These are phyloP conservation scores for Leucopsar rothschildi DNA, from an alignment of 2,113 vertebrate genomes.

Conservation along the genomic window DNA sequence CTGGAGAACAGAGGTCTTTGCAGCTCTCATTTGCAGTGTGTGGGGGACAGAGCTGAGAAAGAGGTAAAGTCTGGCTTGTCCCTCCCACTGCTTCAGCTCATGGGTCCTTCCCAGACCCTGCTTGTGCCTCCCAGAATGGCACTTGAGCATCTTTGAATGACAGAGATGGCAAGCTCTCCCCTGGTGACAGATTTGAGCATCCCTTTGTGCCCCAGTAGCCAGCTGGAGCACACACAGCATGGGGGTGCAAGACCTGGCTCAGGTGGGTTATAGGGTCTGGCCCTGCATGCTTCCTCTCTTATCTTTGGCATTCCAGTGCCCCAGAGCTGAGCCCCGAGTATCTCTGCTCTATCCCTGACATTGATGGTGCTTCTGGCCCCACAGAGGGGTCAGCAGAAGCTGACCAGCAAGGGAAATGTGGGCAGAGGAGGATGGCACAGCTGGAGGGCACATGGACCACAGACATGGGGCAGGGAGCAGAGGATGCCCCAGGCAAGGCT, in stretches of 20 bases:
- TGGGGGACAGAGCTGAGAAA: background rate
- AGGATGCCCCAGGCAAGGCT: background rate
- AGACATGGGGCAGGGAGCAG: background rate
- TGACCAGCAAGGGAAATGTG: background rate
- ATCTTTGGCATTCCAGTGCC: background rate
- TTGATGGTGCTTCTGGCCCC: background rate
- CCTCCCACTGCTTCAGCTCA: background rate
- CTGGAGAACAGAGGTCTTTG: background rate
- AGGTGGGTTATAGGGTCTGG: background rate
- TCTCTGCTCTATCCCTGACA: background rate
- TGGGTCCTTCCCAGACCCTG: background rate
- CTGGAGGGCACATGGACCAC: background rate
- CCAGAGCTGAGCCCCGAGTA: fast-evolving
- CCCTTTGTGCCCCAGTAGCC: fast-evolving
- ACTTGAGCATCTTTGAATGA: background rate
- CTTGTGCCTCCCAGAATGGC: background rate
- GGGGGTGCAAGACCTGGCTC: background rate
- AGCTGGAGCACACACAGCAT: fast-evolving
- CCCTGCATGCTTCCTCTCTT: background rate
- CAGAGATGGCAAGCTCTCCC: fast-evolving
- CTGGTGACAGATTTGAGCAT: background rate
- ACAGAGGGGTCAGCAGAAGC: background rate
- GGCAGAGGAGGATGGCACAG: background rate
- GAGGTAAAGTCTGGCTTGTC: background rate
- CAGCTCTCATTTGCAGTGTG: background rate